phyloP scores from a whole-genome alignment of 2,888 invertebrate species.

The Metallyticus violacea region DNA sequence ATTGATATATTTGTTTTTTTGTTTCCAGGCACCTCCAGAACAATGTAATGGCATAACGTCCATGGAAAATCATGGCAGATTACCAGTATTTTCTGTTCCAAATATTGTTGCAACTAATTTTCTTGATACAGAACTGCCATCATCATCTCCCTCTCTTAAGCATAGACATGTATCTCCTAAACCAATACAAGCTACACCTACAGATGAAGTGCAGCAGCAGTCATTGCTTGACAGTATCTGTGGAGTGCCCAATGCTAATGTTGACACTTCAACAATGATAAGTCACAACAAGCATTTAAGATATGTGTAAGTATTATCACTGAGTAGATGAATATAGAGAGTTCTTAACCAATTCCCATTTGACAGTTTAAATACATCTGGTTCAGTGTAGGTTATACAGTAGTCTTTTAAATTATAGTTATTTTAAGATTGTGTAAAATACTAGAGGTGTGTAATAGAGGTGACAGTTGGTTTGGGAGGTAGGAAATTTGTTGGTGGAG shows the following conservation, averaged over 20 bases:
- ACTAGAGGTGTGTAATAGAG: too few relatives aligned
- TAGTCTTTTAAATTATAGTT: too few relatives aligned
- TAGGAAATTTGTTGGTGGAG: too few relatives aligned
- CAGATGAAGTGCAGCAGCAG: background rate
- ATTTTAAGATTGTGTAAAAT: too few relatives aligned
- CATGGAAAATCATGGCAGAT: background rate
- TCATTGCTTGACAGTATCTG: background rate
- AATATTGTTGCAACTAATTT: background rate
- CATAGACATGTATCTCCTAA: background rate
- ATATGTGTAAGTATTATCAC: constrained; percentile 23
- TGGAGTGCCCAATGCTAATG: background rate
- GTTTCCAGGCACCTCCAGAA: background rate
- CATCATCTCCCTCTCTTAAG: background rate
- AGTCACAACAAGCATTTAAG: constrained; percentile 23
- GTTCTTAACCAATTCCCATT: too few relatives aligned
- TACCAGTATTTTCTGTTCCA: background rate
- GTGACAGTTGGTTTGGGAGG: too few relatives aligned
- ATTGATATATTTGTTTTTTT: background rate
- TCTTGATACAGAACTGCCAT: background rate
- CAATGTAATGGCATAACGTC: background rate
- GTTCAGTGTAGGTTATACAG: too few relatives aligned
- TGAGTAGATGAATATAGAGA: too few relatives aligned
- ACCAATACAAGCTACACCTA: background rate
- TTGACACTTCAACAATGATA: constrained; percentile 18
- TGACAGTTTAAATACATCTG: too few relatives aligned